Evolutionary conservation across 1,140 invertebrate species (phyloP).

Genomic region (Cherax destructor): DNA sequence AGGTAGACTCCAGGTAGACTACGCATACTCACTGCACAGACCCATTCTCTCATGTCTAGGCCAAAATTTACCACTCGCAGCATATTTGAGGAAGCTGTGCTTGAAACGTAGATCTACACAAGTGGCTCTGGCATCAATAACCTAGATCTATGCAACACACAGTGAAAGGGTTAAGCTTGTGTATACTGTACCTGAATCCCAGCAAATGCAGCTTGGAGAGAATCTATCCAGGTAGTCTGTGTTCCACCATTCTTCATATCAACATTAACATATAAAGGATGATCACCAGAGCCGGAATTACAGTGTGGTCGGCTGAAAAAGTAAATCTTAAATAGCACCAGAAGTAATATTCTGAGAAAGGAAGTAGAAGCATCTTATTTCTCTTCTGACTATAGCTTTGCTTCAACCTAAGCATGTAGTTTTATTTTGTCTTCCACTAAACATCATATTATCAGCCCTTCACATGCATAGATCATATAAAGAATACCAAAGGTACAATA

Average conservation of each 20-base stretch:
- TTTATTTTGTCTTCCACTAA: neutral
- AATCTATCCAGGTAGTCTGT: constrained; percentile 83
- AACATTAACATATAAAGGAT: constrained; percentile 84
- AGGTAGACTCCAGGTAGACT: too few species aligned
- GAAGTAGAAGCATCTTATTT: neutral
- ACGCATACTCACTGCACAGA: too few species aligned
- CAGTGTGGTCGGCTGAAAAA: constrained; percentile 74
- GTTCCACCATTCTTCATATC: constrained; percentile 82
- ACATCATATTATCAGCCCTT: too few species aligned
- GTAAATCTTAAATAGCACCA: neutral
- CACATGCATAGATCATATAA: too few species aligned
- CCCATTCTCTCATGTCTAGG: too few species aligned
- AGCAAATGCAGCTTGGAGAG: constrained; percentile 82
- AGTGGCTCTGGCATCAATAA: too few species aligned
- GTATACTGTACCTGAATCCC: constrained; percentile 78
- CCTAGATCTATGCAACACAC: too few species aligned
- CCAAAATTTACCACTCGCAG: too few species aligned
- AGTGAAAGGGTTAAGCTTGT: too few species aligned
- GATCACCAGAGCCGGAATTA: constrained; percentile 80
- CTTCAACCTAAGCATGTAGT: neutral
- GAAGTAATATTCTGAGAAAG: neutral
- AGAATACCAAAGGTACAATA: too few species aligned
- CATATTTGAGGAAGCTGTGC: too few species aligned
- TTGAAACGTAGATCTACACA: too few species aligned
- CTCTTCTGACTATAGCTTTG: neutral